Percentiles rank a stretch among this genome's conserved stretches.
phyloP scores from a whole-genome alignment of 2,797 vertebrate species.

The Ambastaia sidthimunki region DNA sequence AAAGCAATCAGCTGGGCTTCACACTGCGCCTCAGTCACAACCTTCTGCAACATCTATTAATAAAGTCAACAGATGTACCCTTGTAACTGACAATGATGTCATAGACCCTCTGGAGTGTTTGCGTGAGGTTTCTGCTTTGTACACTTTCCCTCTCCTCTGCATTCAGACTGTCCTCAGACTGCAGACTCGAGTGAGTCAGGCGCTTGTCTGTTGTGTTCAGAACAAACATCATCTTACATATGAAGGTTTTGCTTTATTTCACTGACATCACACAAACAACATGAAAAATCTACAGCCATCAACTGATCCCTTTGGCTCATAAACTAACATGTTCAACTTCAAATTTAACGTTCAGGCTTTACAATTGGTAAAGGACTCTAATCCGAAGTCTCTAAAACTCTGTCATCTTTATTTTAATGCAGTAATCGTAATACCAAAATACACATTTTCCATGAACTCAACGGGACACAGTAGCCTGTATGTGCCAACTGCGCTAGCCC shows the following conservation, averaged over 20 bases:
- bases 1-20: slow-evolving; percentile 6
- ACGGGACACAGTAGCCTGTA: slow-evolving; percentile 67
- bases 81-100: slow-evolving; percentile 83
- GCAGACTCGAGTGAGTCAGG: slow-evolving; percentile 26
- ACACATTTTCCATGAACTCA: slow-evolving; percentile 43
- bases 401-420: slow-evolving; percentile 24
- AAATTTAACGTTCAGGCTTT: not conserved
- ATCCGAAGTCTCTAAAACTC: not conserved
- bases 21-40: slow-evolving; percentile 1
- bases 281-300: not conserved
- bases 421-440: slow-evolving; percentile 33
- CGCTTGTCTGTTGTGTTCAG: slow-evolving; percentile 51
- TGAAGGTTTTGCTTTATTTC: not conserved
- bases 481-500: slow-evolving; percentile 65
- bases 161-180: slow-evolving; percentile 25
- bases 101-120: slow-evolving; percentile 86
- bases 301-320: not conserved
- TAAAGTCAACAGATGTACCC: slow-evolving; percentile 68
- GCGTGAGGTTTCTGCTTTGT: slow-evolving; percentile 67
- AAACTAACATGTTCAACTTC: no score
- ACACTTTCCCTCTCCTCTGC: slow-evolving; percentile 18
- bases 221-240: slow-evolving; percentile 32
- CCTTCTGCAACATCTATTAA: slow-evolving; percentile 15
- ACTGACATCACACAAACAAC: not conserved
- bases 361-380: not conserved